Percentiles rank a stretch among this genome's conserved stretches.
Conservation (phyloP, 1,140 invertebrate species). For the Archivesica marissinica region DNA sequence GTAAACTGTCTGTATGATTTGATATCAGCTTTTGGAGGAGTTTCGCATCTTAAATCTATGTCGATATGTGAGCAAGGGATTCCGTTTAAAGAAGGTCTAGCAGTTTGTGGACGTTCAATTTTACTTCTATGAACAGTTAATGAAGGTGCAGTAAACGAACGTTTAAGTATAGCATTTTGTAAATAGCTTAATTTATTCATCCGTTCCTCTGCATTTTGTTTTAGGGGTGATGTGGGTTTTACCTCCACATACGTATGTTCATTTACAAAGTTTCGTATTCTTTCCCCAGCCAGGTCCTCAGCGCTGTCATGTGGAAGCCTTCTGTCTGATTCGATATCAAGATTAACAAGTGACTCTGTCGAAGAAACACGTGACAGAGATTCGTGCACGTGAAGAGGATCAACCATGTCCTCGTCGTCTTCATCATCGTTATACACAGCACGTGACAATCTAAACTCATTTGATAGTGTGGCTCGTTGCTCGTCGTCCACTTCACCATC, state of each 20-base stretch:
- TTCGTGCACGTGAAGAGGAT: conserved; percentile 43
- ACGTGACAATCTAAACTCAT: background rate
- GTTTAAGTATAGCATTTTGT: conserved; percentile 17
- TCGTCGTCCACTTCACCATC: conserved; percentile 10
- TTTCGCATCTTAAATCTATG: conserved; percentile 34
- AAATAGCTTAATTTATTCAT: conserved; percentile 15
- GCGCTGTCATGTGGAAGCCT: background rate
- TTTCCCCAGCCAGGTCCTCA: background rate
- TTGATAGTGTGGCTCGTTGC: background rate
- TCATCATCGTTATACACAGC: conserved; percentile 36
- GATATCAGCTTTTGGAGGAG: conserved; percentile 46
- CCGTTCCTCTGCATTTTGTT: background rate
- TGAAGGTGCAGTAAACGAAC: background rate
- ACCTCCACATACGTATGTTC: conserved; percentile 53
- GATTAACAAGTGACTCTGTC: conserved; percentile 12
- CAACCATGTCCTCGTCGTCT: conserved; percentile 58
- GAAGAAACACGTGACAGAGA: conserved; percentile 54
- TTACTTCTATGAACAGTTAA: conserved; percentile 49
- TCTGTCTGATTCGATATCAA: conserved; percentile 28
- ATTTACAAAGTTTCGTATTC: conserved; percentile 45
- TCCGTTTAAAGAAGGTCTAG: background rate
- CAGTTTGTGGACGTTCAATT: conserved; percentile 7
- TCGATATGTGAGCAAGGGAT: conserved; percentile 55
- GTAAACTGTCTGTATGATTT: conserved; percentile 17
- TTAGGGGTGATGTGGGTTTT: background rate